Conservation (phyloP, 2,797 vertebrate genomes). For the Hydrolagus colliei region DNA sequence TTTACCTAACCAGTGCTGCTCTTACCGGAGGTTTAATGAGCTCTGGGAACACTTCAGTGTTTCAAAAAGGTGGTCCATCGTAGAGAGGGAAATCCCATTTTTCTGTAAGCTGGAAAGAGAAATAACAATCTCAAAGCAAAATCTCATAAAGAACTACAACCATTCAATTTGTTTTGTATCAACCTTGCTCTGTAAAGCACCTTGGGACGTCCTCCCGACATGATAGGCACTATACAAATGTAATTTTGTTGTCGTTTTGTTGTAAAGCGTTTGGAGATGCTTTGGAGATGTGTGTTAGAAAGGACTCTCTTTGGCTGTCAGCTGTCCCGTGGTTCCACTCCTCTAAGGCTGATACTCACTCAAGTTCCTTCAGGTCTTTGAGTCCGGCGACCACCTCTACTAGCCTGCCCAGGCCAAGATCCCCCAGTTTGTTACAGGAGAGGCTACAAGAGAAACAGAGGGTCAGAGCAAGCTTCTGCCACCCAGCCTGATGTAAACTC, state of each 20-base stretch:
- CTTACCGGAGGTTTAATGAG: conserved; percentile 53
- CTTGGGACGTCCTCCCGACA: too few species aligned
- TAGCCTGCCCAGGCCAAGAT: neutral
- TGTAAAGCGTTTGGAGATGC: neutral
- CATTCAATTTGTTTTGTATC: too few species aligned
- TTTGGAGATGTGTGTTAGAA: neutral
- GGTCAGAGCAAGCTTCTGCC: neutral
- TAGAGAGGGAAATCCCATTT: conserved; percentile 44
- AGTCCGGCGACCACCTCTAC: neutral
- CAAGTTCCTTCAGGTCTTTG: conserved; percentile 6
- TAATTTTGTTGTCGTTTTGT: neutral
- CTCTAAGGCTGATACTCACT: neutral
- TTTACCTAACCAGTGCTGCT: neutral
- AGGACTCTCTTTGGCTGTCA: neutral
- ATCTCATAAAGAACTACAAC: too few species aligned
- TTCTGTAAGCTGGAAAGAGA: conserved; percentile 46
- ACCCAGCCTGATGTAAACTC: too few species aligned
- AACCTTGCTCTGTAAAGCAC: too few species aligned
- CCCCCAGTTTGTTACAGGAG: neutral
- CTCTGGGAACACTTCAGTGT: conserved; percentile 38
- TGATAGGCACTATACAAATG: too few species aligned
- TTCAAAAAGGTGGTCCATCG: conserved; percentile 42
- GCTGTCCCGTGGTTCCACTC: neutral
- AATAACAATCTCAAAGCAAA: neutral
- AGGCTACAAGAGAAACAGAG: neutral